These are phyloP conservation scores for Rhegmatorhina hoffmannsi DNA, from an alignment of 2,113 vertebrate genomes.

Conservation along the genomic window DNA sequence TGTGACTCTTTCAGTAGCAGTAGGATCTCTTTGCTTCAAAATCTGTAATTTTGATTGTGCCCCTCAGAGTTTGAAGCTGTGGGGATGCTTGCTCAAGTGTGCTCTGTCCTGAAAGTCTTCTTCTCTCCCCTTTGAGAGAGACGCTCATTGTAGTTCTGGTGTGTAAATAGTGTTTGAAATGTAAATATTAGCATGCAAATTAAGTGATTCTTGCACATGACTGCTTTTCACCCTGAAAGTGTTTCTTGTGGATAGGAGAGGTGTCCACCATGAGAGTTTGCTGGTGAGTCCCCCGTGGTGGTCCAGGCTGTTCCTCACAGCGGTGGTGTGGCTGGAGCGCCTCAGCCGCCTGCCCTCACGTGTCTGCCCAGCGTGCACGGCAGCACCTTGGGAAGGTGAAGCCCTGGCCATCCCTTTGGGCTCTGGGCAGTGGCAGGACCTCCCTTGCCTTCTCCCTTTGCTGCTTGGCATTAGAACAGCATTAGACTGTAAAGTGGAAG, in stretches of 20 bases:
- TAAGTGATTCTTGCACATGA: conserved; percentile 11
- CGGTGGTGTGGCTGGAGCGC: not conserved
- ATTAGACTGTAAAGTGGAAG: not conserved
- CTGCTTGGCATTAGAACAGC: not conserved
- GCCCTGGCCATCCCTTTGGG: fast-evolving
- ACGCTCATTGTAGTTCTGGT: not conserved
- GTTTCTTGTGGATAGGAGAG: not conserved
- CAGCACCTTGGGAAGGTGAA: not conserved
- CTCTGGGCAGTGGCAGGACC: not conserved
- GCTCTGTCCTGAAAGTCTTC: not conserved
- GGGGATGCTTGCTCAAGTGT: not conserved
- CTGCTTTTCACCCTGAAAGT: not conserved
- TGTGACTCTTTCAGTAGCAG: not conserved
- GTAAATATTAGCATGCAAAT: conserved; percentile 53
- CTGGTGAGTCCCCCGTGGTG: fast-evolving
- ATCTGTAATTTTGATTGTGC: not conserved
- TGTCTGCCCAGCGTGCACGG: not conserved
- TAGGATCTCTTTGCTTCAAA: not conserved
- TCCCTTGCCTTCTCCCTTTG: not conserved
- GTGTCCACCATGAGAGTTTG: not conserved
- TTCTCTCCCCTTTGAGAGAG: not conserved
- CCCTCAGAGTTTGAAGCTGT: not conserved
- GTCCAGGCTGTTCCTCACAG: fast-evolving
- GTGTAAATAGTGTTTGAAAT: conserved; percentile 19
- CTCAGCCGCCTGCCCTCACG: not conserved